Conservation (phyloP, 2,888 invertebrate genomes). For the Stenodema calcarata region DNA sequence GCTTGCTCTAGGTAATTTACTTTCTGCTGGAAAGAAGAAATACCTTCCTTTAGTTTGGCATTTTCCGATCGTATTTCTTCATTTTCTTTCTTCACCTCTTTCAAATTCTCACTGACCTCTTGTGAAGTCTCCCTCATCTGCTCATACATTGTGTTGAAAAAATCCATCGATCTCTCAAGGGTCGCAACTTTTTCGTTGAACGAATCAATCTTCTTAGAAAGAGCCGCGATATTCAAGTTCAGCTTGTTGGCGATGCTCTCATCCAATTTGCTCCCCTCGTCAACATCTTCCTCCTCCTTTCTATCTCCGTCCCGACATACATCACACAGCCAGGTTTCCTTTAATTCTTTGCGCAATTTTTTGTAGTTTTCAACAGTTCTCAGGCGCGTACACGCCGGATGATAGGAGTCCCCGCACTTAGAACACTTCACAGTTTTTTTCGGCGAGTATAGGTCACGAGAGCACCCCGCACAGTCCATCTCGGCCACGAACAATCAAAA, state of each 20-base stretch:
- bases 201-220: constrained; percentile 5
- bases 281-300: neutral
- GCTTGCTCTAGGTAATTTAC: constrained; percentile 9
- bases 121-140: constrained; percentile 4
- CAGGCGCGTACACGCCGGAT: neutral
- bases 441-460: neutral
- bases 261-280: constrained; percentile 11
- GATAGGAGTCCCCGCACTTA: neutral
- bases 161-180: constrained; percentile 15
- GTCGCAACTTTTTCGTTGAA: neutral
- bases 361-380: constrained; percentile 5
- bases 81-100: constrained; percentile 12
- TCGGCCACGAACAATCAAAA: neutral
- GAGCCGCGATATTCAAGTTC: constrained; percentile 2
- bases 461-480: constrained; percentile 12
- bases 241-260: constrained; percentile 2
- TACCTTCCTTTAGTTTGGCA: neutral
- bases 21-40: constrained; percentile 15
- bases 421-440: neutral
- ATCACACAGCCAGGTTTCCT: constrained; percentile 11
- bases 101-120: neutral
- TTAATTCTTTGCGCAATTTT: constrained; percentile 4
- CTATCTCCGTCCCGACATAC: constrained; percentile 11
- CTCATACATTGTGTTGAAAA: constrained; percentile 15
- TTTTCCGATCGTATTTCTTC: constrained; percentile 9